These are phyloP conservation scores for Phylloscopus collybita DNA, from an alignment of 2,797 vertebrate species.

Conservation along the genomic window DNA sequence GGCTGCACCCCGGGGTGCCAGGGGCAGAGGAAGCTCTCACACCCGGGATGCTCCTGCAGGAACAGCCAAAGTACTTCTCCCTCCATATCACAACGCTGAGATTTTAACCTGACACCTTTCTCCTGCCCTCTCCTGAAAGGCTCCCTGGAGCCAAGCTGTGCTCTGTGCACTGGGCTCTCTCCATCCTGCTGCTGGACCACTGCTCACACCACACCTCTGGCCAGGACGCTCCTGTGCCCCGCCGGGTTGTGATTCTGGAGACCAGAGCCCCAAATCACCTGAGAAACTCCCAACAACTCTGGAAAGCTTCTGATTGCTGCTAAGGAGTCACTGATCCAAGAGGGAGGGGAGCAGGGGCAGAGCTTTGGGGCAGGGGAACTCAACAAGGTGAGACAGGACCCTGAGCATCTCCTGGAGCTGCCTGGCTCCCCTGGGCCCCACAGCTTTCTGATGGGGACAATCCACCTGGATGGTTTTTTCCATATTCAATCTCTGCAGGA, in stretches of 20 bases:
- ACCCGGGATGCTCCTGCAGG: not conserved
- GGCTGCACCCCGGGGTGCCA: fast-evolving
- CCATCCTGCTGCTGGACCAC: not conserved
- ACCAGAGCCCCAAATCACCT: not conserved
- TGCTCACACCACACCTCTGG: fast-evolving
- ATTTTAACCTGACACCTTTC: fast-evolving
- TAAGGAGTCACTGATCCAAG: fast-evolving
- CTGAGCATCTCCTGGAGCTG: not conserved
- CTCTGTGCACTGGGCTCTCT: not conserved
- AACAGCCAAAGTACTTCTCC: fast-evolving
- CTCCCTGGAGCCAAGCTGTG: not conserved
- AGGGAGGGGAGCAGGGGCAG: not conserved
- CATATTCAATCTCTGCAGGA: not conserved
- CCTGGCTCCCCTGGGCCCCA: not conserved
- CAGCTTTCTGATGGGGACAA: not conserved
- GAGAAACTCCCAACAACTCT: not conserved
- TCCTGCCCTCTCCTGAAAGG: not conserved
- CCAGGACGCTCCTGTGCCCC: fast-evolving
- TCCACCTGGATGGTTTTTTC: not conserved
- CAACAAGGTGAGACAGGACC: not conserved
- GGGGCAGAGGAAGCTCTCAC: fast-evolving
- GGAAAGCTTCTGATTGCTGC: fast-evolving
- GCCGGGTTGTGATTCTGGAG: fast-evolving
- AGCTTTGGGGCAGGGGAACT: not conserved
- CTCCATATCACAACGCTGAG: fast-evolving